Conservation (phyloP, 1,140 invertebrate species). For the Bombus superbus region DNA sequence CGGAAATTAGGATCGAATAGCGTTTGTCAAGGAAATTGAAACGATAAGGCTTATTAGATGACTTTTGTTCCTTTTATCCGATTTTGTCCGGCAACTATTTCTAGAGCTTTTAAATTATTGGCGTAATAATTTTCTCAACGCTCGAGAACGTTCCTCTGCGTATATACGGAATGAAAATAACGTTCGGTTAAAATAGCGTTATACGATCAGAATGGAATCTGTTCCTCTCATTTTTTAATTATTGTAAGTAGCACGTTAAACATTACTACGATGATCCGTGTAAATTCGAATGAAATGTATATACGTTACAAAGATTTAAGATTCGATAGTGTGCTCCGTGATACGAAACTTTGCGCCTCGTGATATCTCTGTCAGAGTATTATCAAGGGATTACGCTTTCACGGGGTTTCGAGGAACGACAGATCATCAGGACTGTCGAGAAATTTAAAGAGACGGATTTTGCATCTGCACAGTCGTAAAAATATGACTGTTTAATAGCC, state of each 20-base stretch:
- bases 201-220: not conserved
- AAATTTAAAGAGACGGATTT: slow-evolving; percentile 16
- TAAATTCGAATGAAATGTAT: not conserved
- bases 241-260: not conserved
- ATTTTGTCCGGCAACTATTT: not conserved
- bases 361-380: slow-evolving; percentile 22
- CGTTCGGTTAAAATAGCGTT: no score
- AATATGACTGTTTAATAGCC: not conserved
- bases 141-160: no score
- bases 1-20: not conserved
- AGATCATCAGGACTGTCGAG: slow-evolving; percentile 15
- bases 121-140: not conserved
- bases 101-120: not conserved
- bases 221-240: not conserved
- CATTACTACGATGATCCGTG: not conserved
- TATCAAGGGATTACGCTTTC: slow-evolving; percentile 44
- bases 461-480: not conserved
- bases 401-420: not conserved
- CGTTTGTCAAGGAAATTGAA: not conserved
- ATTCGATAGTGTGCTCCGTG: not conserved
- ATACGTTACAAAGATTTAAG: not conserved
- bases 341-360: slow-evolving; percentile 15
- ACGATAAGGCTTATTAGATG: not conserved
- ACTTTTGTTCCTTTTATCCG: no score
- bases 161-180: no score